A percentile compares a stretch with the other conserved stretches of the same genome.
Conservation (phyloP, 1,140 invertebrate species). For the Dermatophagoides farinae region DNA sequence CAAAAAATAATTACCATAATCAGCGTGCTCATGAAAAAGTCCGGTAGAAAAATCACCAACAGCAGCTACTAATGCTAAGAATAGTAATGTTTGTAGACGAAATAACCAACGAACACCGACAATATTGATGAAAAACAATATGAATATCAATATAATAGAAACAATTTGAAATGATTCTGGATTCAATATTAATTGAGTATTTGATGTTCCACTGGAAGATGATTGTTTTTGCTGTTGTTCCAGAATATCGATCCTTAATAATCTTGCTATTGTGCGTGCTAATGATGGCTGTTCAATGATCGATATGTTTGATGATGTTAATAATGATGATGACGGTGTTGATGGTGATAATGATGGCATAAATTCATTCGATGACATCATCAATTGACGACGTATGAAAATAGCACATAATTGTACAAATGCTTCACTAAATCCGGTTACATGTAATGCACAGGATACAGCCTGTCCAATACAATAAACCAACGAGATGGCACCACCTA, state of each 20-base stretch:
- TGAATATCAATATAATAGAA: conserved; percentile 45
- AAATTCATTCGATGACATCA: background rate
- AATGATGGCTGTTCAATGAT: background rate
- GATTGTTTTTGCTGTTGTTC: too few relatives aligned
- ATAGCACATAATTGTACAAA: conserved; percentile 54
- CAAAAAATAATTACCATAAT: conserved; percentile 28
- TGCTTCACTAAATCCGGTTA: conserved; percentile 84
- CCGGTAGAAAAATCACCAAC: conserved; percentile 72
- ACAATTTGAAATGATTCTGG: background rate
- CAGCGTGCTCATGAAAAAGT: conserved; percentile 47
- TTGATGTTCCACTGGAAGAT: too few relatives aligned
- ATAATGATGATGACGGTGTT: too few relatives aligned
- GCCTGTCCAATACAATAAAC: conserved; percentile 93
- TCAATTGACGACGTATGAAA: conserved; percentile 32
- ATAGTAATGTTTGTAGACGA: conserved; percentile 63
- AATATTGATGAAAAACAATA: conserved; percentile 55
- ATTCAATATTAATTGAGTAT: background rate
- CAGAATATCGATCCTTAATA: background rate
- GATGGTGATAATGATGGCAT: background rate
- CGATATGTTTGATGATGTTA: too few relatives aligned
- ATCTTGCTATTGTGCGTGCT: background rate
- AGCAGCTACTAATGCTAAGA: conserved; percentile 58
- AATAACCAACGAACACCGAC: conserved; percentile 84
- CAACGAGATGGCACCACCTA: conserved; percentile 72
- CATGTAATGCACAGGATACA: conserved; percentile 80